Evolutionary conservation across 2,888 invertebrate species (phyloP), one percentile per base, ranked within the genome.

Genomic region (Cephus spinipes): DNA sequence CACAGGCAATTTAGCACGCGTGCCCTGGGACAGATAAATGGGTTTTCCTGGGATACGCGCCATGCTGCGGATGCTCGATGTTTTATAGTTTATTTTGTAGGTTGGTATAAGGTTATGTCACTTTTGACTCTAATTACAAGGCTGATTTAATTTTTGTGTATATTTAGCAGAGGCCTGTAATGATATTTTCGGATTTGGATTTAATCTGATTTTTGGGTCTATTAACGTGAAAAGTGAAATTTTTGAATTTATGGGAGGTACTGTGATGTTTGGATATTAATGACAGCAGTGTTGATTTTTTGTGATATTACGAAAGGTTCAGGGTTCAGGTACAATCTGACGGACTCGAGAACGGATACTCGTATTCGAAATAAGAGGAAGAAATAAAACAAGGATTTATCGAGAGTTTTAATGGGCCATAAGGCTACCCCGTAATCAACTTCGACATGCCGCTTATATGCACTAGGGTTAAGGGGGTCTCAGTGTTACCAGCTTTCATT

Each of bases 321-420:
- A 23, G 55, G 55, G 55, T 55, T 55, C 71, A 23, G 71, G 71
- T 31, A 33, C 33, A 30, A 30, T 71, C 71, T 31, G 71, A 32
- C 33, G 30, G 31, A 71, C 33, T 33, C 31, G 30, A 30, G 30
- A 33, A 33, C 31, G 71, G 74, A 32, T n/a, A 33, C 68, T 75
- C 36, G 71, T 80, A 75, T 77, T 79, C 78, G 76, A 80, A 81
- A 79, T 71, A 77, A 74, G 76, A 80, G 74, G 79, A 81, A 81
- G 76, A 77, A 79, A 81, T 79, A 79, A 81, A 81, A 80, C 68
- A 69, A 73, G 73, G 71, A 81, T 81, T 81, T 81, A 81, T 81
- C 76, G 81, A 76, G 77, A 73, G 79, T 81, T 82, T 55, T 83
- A 82, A 83, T 82, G 77, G 82, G 68, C 78, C 81, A 80, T 83